These are phyloP conservation scores for Araneus ventricosus DNA, from an alignment of 1,140 invertebrate genomes.

Conservation along the genomic window DNA sequence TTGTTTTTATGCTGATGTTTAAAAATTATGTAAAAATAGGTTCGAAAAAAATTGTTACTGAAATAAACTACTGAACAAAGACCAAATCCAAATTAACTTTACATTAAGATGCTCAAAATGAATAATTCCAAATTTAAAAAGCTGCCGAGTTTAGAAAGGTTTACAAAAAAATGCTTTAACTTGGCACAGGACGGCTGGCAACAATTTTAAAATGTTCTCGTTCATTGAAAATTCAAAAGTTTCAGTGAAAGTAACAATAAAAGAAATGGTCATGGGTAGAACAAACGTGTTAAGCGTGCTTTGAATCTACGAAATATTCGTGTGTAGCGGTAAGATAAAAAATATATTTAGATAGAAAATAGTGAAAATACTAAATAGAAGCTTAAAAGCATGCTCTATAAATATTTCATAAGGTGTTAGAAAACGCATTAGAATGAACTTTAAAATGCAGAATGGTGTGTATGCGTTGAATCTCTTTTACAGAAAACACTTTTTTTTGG, in stretches of 20 bases:
- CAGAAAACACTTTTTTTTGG: background rate
- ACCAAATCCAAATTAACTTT: no score
- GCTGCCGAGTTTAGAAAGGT: no score
- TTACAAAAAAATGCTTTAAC: background rate
- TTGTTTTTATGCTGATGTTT: no score
- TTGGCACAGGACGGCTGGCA: background rate
- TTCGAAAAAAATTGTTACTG: no score
- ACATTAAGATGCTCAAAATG: no score
- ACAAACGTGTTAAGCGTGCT: slow-evolving; percentile 19
- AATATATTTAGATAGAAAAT: slow-evolving; percentile 6
- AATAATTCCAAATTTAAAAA: no score
- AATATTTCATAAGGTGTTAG: slow-evolving; percentile 13
- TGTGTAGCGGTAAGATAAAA: background rate
- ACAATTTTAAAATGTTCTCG: background rate
- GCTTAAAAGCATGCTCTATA: slow-evolving; percentile 1
- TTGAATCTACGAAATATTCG: background rate
- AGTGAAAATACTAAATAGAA: background rate
- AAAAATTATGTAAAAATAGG: no score
- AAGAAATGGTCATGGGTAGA: background rate
- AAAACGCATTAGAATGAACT: background rate
- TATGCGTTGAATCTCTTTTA: background rate
- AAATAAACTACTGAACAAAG: no score
- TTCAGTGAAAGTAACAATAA: background rate
- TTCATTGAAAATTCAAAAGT: background rate
- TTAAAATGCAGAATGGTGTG: background rate